Base-by-base conservation (phyloP, 2,888 invertebrate genomes). In the Flexamia atlantica region DNA sequence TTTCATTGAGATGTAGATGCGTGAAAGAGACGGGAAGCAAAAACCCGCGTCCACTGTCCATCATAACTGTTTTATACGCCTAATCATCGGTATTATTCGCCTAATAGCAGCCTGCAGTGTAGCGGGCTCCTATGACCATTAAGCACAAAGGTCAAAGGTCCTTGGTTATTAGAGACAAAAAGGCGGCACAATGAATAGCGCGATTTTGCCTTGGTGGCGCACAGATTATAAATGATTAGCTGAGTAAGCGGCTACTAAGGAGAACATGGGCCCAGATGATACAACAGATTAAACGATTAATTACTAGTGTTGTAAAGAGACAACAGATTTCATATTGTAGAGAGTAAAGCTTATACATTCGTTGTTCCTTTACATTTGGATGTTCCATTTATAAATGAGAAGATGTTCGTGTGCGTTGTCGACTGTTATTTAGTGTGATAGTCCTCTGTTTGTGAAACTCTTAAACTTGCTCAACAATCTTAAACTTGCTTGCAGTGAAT, bases 31-130 rank as follows among this genome's bases (percentile, higher is more conserved):
- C 23, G 57, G 57, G 57, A 57, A 57, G 30, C 30, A 64, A 64
- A 64, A 64, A 64, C 28, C 4, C 12, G 46, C 20, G 53, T 53
- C 53, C 9, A 2, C 64, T 64, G 64, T 57, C 64, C 64, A 64
- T 64, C 64, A 64, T 64, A 64, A 64, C 64, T 28, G 64, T 64
- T 64, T 28, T 28, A 64, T 1, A 64, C 17, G 28, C 28, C 64
- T 64, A 64, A 64, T 64, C 64, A 30, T 64, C 64, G 3, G 64
- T 30, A 64, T 64, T 64, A 64, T 64, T 30, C 64, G 28, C 64
- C 28, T 28, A 64, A 64, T 64, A 17, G 64, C 64, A 64, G 28
- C 64, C 2, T 28, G 10, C 1, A 17, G 2, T 30, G 14, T 64
- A 17, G 28, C 20, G 23, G 3, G 14, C 20, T 23, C 20, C 64